These are phyloP conservation scores for Nomada ruficornis DNA, from an alignment of 2,888 invertebrate species.

Conservation along the genomic window DNA sequence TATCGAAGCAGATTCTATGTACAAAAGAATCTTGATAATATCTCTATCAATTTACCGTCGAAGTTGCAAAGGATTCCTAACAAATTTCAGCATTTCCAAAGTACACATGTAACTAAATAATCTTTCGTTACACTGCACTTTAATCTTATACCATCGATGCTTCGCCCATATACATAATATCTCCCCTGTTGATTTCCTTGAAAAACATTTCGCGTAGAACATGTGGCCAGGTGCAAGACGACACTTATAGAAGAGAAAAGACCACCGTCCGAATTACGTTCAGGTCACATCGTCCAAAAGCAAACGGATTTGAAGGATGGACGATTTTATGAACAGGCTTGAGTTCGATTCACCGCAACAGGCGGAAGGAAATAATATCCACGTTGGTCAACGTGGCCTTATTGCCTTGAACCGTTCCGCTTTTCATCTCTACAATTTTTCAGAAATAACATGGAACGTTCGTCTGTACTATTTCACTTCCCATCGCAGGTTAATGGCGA, in stretches of 20 bases:
- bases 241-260: constrained; percentile 2
- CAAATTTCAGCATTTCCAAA: too few relatives aligned
- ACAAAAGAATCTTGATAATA: too few relatives aligned
- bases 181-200: not conserved
- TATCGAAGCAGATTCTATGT: too few relatives aligned
- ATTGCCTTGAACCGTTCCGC: constrained; percentile 2
- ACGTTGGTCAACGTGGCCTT: constrained; percentile 21
- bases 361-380: constrained; percentile 66
- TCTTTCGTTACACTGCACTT: too few relatives aligned
- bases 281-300: constrained; percentile 52
- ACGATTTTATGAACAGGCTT: constrained; percentile 39
- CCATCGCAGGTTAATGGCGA: not conserved
- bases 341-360: constrained; percentile 62
- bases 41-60: too few relatives aligned
- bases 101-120: too few relatives aligned
- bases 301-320: constrained; percentile 36
- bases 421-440: not conserved
- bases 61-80: too few relatives aligned
- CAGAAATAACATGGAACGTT: constrained; percentile 12
- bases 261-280: constrained; percentile 38
- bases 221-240: not conserved
- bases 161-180: constrained; percentile 3
- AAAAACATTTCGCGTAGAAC: not conserved
- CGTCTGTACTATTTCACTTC: not conserved
- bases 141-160: not conserved